phyloP scores from a whole-genome alignment of 2,113 vertebrate species.

The Microtus oregoni region DNA sequence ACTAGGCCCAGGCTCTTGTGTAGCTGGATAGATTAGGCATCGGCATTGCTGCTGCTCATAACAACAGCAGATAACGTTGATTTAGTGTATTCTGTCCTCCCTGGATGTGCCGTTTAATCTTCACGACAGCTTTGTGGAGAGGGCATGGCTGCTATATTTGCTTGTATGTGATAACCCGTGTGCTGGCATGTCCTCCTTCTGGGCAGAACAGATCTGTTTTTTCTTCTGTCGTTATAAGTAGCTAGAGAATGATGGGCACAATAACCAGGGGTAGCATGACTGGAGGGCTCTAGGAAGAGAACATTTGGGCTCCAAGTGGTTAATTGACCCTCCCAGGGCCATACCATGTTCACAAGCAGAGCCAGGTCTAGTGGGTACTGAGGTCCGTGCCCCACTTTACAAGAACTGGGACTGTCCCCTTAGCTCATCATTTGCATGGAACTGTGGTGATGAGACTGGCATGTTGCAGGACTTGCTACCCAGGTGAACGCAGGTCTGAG shows the following conservation, averaged over 20 bases:
- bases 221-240: background rate
- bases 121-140: background rate
- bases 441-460: background rate
- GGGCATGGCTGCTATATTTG: background rate
- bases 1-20: conserved; percentile 31
- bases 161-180: background rate
- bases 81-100: background rate
- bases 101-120: background rate
- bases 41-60: conserved; percentile 6
- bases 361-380: background rate
- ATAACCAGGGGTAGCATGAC: background rate
- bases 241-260: background rate
- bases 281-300: background rate
- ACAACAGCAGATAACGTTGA: conserved; percentile 27
- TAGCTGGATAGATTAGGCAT: conserved; percentile 33
- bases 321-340: background rate
- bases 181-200: background rate
- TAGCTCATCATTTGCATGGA: background rate
- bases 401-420: background rate
- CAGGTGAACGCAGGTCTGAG: too few species aligned
- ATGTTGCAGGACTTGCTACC: background rate
- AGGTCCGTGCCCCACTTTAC: background rate
- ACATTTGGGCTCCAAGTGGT: background rate
- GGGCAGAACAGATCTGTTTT: background rate
- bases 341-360: background rate